Conservation (phyloP, 1,140 invertebrate species). For the Drosophila kurseongensis region DNA sequence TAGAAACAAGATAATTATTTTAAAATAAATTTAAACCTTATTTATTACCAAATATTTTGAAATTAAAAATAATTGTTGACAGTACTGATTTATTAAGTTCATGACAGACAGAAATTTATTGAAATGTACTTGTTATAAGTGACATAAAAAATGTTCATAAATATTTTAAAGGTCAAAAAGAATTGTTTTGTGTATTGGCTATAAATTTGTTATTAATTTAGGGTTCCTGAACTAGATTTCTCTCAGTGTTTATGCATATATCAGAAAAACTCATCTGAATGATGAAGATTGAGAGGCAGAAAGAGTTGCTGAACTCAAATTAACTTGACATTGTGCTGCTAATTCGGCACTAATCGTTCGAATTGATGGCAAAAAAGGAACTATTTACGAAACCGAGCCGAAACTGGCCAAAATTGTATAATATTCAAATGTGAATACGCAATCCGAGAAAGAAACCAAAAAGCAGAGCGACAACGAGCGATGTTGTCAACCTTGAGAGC, state of each 20-base stretch:
- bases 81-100: neutral
- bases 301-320: constrained; percentile 21
- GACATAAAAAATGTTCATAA: neutral
- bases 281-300: neutral
- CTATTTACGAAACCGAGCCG: constrained; percentile 39
- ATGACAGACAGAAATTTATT: neutral
- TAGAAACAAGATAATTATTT: neutral
- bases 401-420: constrained; percentile 30
- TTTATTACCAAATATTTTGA: neutral
- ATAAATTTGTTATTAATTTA: neutral
- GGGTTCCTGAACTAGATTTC: neutral
- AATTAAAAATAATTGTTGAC: neutral
- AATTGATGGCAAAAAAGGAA: constrained; percentile 58
- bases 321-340: constrained; percentile 67
- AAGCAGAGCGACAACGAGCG: constrained; percentile 12
- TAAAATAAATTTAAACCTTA: neutral
- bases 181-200: neutral
- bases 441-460: constrained; percentile 30
- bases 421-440: constrained; percentile 54
- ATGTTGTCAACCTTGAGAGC: constrained; percentile 67
- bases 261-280: neutral
- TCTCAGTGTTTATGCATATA: neutral
- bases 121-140: neutral
- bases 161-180: neutral
- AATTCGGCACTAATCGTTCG: constrained; percentile 69